Evolutionary conservation across 2,888 invertebrate genomes (phyloP).

Genomic region (Frankliniella fusca): DNA sequence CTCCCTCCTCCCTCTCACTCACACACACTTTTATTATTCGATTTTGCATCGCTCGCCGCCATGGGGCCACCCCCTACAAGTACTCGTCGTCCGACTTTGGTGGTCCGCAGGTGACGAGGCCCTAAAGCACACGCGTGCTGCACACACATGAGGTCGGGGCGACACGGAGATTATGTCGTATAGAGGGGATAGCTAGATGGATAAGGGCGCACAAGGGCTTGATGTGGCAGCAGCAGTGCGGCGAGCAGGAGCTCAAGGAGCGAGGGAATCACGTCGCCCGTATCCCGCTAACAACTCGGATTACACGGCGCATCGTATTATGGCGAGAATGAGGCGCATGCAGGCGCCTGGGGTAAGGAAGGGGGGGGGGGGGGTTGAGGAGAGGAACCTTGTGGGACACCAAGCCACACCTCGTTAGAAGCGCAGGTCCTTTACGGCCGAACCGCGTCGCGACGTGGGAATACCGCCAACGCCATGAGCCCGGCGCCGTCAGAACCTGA

Average conservation of each 20-base stretch:
- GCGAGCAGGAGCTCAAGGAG: too few relatives aligned
- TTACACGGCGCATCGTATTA: background rate
- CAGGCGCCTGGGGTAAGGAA: background rate
- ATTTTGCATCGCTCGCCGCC: background rate
- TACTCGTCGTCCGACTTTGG: background rate
- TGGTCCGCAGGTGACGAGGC: background rate
- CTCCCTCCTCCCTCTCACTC: background rate
- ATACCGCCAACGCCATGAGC: too few relatives aligned
- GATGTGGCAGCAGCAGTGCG: too few relatives aligned
- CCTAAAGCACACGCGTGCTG: background rate
- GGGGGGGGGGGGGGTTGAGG: background rate
- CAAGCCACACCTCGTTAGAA: background rate
- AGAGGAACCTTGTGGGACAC: background rate
- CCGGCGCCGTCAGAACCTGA: too few relatives aligned
- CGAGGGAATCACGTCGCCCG: background rate
- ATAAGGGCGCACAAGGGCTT: too few relatives aligned
- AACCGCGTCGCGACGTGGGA: too few relatives aligned
- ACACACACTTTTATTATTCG: conserved; percentile 10
- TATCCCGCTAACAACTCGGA: background rate
- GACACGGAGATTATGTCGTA: background rate
- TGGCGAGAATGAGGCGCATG: background rate
- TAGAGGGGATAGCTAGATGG: background rate
- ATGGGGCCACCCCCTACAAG: too few relatives aligned
- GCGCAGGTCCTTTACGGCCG: background rate
- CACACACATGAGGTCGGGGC: too few relatives aligned